Evolutionary conservation across 2,888 invertebrate species (phyloP).

Genomic region (Yponomeuta malinellus): DNA sequence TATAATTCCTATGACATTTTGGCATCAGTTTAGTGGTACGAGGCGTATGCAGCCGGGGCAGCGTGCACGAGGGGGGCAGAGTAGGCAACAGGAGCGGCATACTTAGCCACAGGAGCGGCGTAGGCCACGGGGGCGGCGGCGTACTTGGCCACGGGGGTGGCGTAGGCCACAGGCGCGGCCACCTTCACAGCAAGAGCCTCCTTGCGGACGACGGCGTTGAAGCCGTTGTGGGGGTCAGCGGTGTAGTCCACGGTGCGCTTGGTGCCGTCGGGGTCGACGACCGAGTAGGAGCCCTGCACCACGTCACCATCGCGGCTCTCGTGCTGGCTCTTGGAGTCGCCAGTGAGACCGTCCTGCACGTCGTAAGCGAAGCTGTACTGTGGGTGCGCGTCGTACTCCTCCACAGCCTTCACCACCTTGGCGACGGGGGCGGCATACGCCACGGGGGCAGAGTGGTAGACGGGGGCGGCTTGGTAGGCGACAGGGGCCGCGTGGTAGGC

Average conservation of each 20-base stretch:
- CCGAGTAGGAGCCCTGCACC: slow-evolving; percentile 65
- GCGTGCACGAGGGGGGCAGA: slow-evolving; percentile 23
- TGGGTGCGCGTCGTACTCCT: slow-evolving; percentile 71
- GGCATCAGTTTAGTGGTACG: slow-evolving; percentile 52
- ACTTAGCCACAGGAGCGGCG: slow-evolving; percentile 30
- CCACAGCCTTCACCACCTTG: slow-evolving; percentile 31
- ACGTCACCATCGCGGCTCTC: slow-evolving; percentile 64
- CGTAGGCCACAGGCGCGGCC: slow-evolving; percentile 37
- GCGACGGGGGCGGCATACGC: slow-evolving; percentile 35
- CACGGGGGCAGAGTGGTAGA: slow-evolving; percentile 36
- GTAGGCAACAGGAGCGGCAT: slow-evolving; percentile 20
- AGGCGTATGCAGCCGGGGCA: slow-evolving; percentile 18
- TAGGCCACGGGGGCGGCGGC: slow-evolving; percentile 26
- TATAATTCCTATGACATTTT: slow-evolving; percentile 38
- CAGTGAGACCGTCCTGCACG: slow-evolving; percentile 40
- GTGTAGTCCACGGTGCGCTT: slow-evolving; percentile 55
- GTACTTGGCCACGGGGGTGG: slow-evolving; percentile 15
- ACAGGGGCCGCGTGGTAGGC: slow-evolving; percentile 34
- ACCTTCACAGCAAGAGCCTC: slow-evolving; percentile 38
- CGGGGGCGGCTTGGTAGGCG: slow-evolving; percentile 42
- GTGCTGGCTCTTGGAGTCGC: slow-evolving; percentile 56
- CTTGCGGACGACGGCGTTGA: slow-evolving; percentile 30
- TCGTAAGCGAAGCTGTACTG: slow-evolving; percentile 37
- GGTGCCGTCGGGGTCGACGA: slow-evolving; percentile 47
- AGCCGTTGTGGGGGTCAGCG: slow-evolving; percentile 27